Evolutionary conservation across 92 coral and sea anemone genomes (phyloP).

Genomic region (Epizoanthus ramosus): DNA sequence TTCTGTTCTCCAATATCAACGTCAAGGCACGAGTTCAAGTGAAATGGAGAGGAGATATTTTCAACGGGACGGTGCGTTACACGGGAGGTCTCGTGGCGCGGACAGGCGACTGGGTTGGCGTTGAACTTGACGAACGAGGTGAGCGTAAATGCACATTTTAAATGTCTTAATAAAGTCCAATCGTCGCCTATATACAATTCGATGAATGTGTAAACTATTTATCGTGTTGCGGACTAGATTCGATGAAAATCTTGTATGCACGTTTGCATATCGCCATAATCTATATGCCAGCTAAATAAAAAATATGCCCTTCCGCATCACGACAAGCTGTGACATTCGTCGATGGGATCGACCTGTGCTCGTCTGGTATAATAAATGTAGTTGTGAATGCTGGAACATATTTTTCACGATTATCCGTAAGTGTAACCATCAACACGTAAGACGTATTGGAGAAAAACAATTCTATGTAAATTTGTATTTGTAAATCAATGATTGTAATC

Average conservation of each 20-base stretch:
- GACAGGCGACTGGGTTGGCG: slow-evolving; percentile 95
- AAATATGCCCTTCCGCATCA: no score
- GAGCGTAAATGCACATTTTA: not conserved
- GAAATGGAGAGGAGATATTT: slow-evolving; percentile 83
- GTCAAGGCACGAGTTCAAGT: slow-evolving; percentile 90
- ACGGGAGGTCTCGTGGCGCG: slow-evolving; percentile 84
- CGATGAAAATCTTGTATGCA: not conserved
- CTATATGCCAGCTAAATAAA: no score
- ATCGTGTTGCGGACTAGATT: not conserved
- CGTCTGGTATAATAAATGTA: no score
- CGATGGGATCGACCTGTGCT: no score
- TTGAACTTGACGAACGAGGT: slow-evolving; percentile 94
- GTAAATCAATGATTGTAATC: no score
- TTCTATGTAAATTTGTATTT: no score
- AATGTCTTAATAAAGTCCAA: not conserved
- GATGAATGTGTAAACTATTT: not conserved
- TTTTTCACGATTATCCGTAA: no score
- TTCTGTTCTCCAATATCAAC: slow-evolving; percentile 83
- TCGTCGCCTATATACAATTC: not conserved
- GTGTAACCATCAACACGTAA: no score
- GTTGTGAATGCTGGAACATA: no score
- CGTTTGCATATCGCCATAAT: no score
- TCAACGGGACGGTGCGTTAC: slow-evolving; percentile 83
- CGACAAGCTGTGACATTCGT: no score
- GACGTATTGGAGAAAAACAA: no score